These are phyloP conservation scores for Elysia chlorotica DNA, from an alignment of 1,140 invertebrate species.

Conservation along the genomic window DNA sequence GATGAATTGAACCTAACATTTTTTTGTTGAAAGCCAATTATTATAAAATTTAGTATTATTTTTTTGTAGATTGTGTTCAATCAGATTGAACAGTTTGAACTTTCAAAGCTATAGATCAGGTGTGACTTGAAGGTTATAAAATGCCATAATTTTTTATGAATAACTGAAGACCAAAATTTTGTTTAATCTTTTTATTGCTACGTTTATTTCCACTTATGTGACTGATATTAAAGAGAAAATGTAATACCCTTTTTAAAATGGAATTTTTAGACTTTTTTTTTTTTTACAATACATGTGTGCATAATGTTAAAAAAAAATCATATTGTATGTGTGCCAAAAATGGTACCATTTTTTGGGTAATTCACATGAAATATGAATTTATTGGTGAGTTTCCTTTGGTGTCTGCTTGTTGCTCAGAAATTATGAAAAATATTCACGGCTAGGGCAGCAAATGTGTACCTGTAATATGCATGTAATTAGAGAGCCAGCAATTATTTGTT, in stretches of 20 bases:
- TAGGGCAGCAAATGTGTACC: too few relatives aligned
- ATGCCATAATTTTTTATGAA: neutral
- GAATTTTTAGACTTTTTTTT: too few relatives aligned
- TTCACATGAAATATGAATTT: neutral
- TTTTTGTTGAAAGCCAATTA: neutral
- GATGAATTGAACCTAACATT: neutral
- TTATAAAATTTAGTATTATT: neutral
- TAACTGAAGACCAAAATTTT: too few relatives aligned
- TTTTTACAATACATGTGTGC: too few relatives aligned
- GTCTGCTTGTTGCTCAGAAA: neutral
- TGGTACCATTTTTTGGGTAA: neutral
- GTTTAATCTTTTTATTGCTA: too few relatives aligned
- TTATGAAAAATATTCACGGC: too few relatives aligned
- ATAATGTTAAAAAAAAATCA: too few relatives aligned
- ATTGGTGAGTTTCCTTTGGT: neutral
- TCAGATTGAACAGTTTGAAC: neutral
- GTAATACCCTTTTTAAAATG: too few relatives aligned
- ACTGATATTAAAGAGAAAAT: too few relatives aligned
- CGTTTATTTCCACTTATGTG: too few relatives aligned
- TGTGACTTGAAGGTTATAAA: neutral
- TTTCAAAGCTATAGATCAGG: neutral
- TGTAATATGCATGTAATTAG: too few relatives aligned
- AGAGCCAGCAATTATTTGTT: neutral
- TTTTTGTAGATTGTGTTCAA: neutral
- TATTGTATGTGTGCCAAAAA: too few relatives aligned